Percentiles rank a stretch among this genome's conserved stretches.
Conservation (phyloP, 2,888 invertebrate species). For the Melanargia galathea region DNA sequence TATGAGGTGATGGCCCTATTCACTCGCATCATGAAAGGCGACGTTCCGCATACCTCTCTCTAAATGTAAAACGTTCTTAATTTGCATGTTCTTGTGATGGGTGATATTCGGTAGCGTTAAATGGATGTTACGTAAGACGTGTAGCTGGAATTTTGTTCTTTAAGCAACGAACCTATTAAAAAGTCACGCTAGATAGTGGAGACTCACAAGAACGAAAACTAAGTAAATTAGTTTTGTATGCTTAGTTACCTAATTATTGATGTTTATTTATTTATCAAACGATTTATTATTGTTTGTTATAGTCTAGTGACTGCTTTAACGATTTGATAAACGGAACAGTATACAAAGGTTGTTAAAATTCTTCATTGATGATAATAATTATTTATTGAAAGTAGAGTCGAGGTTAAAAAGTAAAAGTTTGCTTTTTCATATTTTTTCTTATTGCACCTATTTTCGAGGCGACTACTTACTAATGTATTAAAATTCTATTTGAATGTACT, state of each 20-base stretch:
- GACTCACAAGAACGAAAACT: not conserved
- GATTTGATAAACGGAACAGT: no score
- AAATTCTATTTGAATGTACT: no score
- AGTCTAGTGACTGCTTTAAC: no score
- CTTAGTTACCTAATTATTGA: not conserved
- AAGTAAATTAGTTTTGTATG: not conserved
- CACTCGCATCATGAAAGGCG: slow-evolving; percentile 13
- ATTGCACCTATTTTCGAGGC: no score
- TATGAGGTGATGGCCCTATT: not conserved
- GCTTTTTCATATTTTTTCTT: no score
- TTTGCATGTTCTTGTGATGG: slow-evolving; percentile 25
- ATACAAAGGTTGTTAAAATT: no score
- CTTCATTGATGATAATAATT: no score
- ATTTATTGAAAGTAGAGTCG: no score
- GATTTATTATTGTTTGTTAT: no score
- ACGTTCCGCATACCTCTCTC: slow-evolving; percentile 31
- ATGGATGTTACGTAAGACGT: slow-evolving; percentile 27
- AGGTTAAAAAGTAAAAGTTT: no score
- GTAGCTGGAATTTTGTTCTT: slow-evolving; percentile 3
- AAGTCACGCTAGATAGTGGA: not conserved
- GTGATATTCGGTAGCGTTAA: slow-evolving; percentile 17
- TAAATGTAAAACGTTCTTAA: slow-evolving; percentile 13
- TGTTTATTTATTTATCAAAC: not conserved
- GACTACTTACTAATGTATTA: no score
- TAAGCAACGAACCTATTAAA: not conserved